These are phyloP conservation scores for Chionodraco myersi DNA, from an alignment of 2,113 vertebrate genomes.

Conservation along the genomic window DNA sequence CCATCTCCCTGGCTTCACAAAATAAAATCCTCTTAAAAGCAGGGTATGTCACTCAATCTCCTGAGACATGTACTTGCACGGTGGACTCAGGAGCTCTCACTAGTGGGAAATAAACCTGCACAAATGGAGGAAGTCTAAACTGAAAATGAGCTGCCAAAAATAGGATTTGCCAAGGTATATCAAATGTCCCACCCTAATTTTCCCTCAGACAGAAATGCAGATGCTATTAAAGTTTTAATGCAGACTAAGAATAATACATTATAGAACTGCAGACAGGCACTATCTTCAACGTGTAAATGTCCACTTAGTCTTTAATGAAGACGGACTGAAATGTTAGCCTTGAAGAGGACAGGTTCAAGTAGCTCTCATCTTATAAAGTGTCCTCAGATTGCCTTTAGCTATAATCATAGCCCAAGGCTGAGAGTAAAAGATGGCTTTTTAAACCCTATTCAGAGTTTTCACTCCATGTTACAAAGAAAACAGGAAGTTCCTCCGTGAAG, in stretches of 20 bases:
- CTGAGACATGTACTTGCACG: conserved; percentile 71
- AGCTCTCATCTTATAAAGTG: conserved; percentile 42
- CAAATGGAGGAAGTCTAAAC: conserved; percentile 62
- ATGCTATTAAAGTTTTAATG: conserved; percentile 1
- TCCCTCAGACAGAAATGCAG: not conserved
- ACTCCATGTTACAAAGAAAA: conserved; percentile 67
- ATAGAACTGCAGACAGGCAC: not conserved
- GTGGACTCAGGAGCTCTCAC: conserved; percentile 54
- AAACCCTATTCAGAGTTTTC: conserved; percentile 62
- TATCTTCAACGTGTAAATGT: conserved; percentile 13
- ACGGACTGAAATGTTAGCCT: not conserved
- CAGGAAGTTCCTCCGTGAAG: conserved; percentile 69
- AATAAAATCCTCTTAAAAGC: conserved; percentile 80
- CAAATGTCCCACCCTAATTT: not conserved
- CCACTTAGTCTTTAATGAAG: conserved; percentile 5
- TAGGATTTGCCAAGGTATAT: conserved; percentile 26
- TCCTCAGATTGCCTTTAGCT: conserved; percentile 51
- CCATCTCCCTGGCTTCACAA: conserved; percentile 71
- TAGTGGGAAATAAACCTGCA: conserved; percentile 70
- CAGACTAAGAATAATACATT: not conserved
- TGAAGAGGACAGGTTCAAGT: conserved; percentile 56
- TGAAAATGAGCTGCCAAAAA: conserved; percentile 56
- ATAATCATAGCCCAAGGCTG: conserved; percentile 61
- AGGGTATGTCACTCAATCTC: conserved; percentile 78
- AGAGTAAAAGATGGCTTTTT: conserved; percentile 59